A percentile compares a stretch with the other conserved stretches of the same genome.
These are phyloP conservation scores for Cariama cristata DNA, from an alignment of 2,113 vertebrate species.

Conservation along the genomic window DNA sequence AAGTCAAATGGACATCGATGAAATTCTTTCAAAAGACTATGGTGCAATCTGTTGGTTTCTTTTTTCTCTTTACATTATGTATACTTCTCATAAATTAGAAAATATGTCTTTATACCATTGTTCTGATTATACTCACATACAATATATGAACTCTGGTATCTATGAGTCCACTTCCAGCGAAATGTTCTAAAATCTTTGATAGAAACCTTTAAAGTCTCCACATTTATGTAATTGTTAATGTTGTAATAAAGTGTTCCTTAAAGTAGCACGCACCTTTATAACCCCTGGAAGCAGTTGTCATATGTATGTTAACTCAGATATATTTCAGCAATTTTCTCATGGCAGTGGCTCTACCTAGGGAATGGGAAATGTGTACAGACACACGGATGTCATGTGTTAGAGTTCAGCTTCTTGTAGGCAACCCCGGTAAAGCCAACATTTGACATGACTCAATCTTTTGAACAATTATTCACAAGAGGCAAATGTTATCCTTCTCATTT, in stretches of 20 bases:
- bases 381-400: background rate
- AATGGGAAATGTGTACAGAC: background rate
- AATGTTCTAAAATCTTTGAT: constrained; percentile 36
- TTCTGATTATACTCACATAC: background rate
- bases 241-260: background rate
- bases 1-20: background rate
- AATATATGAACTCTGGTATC: background rate
- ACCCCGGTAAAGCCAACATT: background rate
- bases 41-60: background rate
- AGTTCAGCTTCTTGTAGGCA: background rate
- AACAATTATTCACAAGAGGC: background rate
- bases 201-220: constrained; percentile 3
- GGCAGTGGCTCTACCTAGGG: background rate
- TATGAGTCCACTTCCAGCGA: background rate
- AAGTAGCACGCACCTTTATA: background rate
- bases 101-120: background rate
- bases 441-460: background rate
- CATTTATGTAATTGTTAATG: background rate
- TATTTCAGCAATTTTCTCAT: background rate
- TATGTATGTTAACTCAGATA: background rate
- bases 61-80: background rate
- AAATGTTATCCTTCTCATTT: background rate
- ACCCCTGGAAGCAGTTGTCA: background rate
- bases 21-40: background rate
- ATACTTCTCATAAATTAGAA: background rate